Percentiles rank a stretch among this genome's conserved stretches.
These are phyloP conservation scores for Megathymus violae DNA, from an alignment of 1,140 invertebrate genomes.

Conservation along the genomic window DNA sequence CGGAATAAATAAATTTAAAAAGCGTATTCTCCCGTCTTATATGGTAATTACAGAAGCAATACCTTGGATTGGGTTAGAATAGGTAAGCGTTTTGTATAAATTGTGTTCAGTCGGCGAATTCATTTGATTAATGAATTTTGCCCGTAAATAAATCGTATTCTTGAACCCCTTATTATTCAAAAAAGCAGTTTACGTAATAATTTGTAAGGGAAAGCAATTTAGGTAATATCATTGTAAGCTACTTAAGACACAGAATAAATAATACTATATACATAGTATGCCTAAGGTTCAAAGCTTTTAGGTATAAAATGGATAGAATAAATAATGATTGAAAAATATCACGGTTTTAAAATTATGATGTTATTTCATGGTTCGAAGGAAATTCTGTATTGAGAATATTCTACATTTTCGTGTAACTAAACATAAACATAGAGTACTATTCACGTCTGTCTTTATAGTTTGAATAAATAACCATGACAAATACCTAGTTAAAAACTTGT, in stretches of 20 bases:
- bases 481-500: too few species aligned
- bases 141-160: conserved; percentile 24
- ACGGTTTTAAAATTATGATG: too few species aligned
- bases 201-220: conserved; percentile 11
- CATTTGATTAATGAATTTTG: conserved; percentile 31
- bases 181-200: conserved; percentile 20
- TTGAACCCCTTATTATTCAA: conserved; percentile 10
- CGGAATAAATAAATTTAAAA: conserved; percentile 30
- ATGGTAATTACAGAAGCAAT: conserved; percentile 33
- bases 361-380: too few species aligned
- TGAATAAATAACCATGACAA: too few species aligned
- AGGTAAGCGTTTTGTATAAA: conserved; percentile 34
- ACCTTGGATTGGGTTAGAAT: conserved; percentile 33
- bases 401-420: too few species aligned
- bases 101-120: conserved; percentile 24
- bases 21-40: conserved; percentile 20
- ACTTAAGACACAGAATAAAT: conserved; percentile 1
- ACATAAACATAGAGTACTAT: too few species aligned
- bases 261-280: too few species aligned
- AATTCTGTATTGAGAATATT: too few species aligned
- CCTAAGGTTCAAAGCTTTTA: too few species aligned
- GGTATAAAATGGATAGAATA: too few species aligned
- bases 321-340: too few species aligned
- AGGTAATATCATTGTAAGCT: conserved; percentile 12
- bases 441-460: too few species aligned